A percentile compares a stretch with the other conserved stretches of the same genome.
These are phyloP conservation scores for Subacronicta megacephala DNA, from an alignment of 2,888 invertebrate genomes.

Conservation along the genomic window DNA sequence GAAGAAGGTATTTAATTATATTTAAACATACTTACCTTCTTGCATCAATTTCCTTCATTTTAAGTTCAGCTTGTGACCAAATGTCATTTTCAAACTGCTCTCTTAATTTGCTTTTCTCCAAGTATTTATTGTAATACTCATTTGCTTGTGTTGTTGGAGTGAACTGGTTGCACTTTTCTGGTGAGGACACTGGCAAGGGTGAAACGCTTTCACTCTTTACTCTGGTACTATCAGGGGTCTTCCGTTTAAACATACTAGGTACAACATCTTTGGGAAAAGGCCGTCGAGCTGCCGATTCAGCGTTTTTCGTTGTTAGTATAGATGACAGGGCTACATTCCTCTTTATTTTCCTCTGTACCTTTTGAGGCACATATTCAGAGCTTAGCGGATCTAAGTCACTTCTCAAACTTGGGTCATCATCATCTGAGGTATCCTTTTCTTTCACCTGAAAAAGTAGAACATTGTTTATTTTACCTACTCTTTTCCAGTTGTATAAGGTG, in stretches of 20 bases:
- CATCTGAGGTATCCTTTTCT: conserved; percentile 42
- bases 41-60: conserved; percentile 69
- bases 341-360: conserved; percentile 39
- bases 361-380: conserved; percentile 11
- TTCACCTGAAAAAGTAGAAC: conserved; percentile 61
- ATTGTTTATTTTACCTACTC: too few species aligned
- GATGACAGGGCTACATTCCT: conserved; percentile 72
- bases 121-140: conserved; percentile 68
- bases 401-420: conserved; percentile 8
- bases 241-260: conserved; percentile 39
- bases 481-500: too few species aligned
- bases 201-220: not conserved
- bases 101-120: conserved; percentile 60
- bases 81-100: conserved; percentile 61
- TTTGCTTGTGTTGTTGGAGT: conserved; percentile 65
- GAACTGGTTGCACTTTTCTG: conserved; percentile 35
- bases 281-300: conserved; percentile 4
- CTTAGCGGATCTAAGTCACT: conserved; percentile 1
- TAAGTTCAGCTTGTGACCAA: conserved; percentile 65
- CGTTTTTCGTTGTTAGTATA: conserved; percentile 54
- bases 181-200: not conserved
- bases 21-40: conserved; percentile 57
- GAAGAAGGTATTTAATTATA: too few species aligned
- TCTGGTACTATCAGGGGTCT: not conserved
- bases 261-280: not conserved